These are phyloP conservation scores for Oreochromis tanganicae DNA, from an alignment of 2,113 vertebrate genomes.

Conservation along the genomic window DNA sequence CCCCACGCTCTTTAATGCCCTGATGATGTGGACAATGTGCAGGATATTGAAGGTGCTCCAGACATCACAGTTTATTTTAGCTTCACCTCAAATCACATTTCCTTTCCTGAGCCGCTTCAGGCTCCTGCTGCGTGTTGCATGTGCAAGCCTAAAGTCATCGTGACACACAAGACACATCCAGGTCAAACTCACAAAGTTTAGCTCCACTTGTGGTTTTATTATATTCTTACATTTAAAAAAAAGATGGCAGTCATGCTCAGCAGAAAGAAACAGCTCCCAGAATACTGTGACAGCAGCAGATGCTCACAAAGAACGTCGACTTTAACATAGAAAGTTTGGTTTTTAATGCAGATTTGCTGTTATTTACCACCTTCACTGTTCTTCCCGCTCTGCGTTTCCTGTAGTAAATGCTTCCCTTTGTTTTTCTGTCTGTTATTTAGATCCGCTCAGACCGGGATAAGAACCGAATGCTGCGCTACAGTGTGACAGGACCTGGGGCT, in stretches of 20 bases:
- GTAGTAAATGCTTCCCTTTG: background rate
- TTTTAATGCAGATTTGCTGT: background rate
- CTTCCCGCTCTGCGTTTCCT: too few relatives aligned
- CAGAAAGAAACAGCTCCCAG: background rate
- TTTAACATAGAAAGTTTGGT: background rate
- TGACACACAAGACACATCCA: slow-evolving; percentile 34
- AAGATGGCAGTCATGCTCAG: background rate
- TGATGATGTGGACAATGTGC: background rate
- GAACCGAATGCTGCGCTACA: slow-evolving; percentile 88
- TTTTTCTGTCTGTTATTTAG: slow-evolving; percentile 49
- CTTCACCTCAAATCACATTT: background rate
- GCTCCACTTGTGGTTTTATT: background rate
- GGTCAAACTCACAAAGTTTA: background rate
- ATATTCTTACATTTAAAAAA: background rate
- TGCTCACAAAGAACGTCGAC: background rate
- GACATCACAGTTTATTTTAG: background rate
- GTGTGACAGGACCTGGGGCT: slow-evolving; percentile 92
- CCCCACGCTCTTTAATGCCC: background rate
- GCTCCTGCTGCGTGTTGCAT: background rate
- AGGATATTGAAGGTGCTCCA: background rate
- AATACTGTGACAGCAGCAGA: background rate
- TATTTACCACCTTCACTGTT: background rate
- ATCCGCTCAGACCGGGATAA: slow-evolving; percentile 94
- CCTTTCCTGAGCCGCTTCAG: background rate
- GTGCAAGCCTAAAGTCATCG: background rate